A percentile compares a stretch with the other conserved stretches of the same genome.
Conservation (phyloP, 2,797 vertebrate species). For the Hoplostethus atlanticus region DNA sequence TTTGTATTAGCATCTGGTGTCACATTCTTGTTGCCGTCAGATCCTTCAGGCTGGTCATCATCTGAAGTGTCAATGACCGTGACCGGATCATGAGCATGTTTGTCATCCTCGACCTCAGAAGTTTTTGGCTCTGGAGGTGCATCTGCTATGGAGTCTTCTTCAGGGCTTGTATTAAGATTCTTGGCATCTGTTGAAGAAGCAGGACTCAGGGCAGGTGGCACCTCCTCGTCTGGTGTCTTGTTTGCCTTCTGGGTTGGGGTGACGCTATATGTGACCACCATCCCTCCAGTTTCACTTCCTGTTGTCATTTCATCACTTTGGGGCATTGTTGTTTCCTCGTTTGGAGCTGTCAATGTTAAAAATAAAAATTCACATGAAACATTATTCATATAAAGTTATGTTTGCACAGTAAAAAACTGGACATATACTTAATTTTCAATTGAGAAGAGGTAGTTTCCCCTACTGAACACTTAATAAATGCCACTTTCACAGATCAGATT, state of each 20-base stretch:
- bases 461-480: no score
- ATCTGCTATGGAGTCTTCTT: fast-evolving
- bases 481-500: no score
- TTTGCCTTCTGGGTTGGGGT: neutral
- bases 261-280: neutral
- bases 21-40: fast-evolving
- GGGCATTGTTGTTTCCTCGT: neutral
- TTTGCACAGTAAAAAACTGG: no score
- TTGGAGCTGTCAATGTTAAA: neutral
- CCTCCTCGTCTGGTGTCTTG: fast-evolving
- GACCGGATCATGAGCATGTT: fast-evolving
- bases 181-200: fast-evolving
- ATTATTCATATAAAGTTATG: no score
- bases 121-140: neutral
- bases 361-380: neutral
- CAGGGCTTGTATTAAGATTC: fast-evolving
- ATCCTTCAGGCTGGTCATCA: fast-evolving
- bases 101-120: fast-evolving
- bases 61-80: neutral
- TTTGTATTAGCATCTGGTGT: no score
- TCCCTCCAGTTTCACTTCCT: neutral
- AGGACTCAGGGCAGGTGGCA: fast-evolving
- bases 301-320: neutral
- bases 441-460: no score
- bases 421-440: no score